A percentile compares a stretch with the other conserved stretches of the same genome.
Evolutionary conservation across 2,113 vertebrate genomes (phyloP).

Genomic region (Stercorarius parasiticus): DNA sequence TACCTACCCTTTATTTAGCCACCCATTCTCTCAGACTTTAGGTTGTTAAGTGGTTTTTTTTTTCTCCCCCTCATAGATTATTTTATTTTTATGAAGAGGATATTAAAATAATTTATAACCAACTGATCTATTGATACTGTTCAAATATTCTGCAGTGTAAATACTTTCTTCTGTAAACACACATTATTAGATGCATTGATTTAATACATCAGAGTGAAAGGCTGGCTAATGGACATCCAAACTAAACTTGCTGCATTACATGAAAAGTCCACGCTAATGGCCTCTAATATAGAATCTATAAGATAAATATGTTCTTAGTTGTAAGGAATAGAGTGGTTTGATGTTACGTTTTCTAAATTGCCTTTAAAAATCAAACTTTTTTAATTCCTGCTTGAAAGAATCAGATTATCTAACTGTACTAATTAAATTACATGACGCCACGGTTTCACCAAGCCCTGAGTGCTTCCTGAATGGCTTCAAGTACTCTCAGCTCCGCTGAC

Average conservation of each 20-base stretch:
- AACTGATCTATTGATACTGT: background rate
- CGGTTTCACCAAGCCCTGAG: background rate
- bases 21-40: background rate
- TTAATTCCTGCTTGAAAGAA: background rate
- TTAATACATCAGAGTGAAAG: background rate
- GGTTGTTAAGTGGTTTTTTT: background rate
- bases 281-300: background rate
- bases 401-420: background rate
- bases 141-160: background rate
- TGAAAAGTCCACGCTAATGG: background rate
- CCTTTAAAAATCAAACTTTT: slow-evolving; percentile 4
- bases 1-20: fast-evolving
- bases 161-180: background rate
- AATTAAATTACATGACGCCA: background rate
- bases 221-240: background rate
- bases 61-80: background rate
- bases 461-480: background rate
- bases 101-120: background rate
- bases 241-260: background rate
- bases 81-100: background rate
- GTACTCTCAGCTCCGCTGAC: background rate
- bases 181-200: background rate
- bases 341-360: background rate
- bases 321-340: background rate
- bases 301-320: background rate